These are phyloP conservation scores for Illadopsis cleaveri DNA, from an alignment of 2,113 vertebrate species.

Conservation along the genomic window DNA sequence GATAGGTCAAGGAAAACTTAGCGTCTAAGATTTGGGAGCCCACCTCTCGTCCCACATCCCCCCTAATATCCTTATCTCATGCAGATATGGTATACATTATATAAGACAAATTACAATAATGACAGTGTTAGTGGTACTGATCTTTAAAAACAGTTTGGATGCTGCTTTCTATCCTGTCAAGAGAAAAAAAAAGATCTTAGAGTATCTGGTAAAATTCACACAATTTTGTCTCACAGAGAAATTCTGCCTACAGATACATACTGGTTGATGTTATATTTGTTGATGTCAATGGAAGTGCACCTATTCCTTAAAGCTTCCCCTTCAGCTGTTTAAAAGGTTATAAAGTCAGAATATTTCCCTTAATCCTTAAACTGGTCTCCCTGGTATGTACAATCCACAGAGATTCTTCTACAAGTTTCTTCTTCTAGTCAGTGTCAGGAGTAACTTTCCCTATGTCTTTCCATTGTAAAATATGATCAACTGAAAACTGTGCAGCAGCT, in stretches of 20 bases:
- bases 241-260: background rate
- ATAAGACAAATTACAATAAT: background rate
- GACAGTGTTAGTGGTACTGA: background rate
- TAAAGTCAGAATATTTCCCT: background rate
- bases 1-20: background rate
- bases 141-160: background rate
- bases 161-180: background rate
- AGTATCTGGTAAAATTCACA: background rate
- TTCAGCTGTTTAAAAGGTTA: background rate
- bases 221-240: background rate
- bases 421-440: background rate
- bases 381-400: background rate
- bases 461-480: background rate
- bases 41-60: background rate
- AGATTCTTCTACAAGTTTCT: background rate
- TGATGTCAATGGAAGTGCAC: background rate
- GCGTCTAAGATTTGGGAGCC: background rate
- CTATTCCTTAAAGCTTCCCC: background rate
- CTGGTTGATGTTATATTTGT: background rate
- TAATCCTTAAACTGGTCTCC: background rate
- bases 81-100: background rate
- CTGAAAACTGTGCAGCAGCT: background rate
- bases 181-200: background rate
- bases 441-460: background rate
- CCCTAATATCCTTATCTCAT: background rate